Evolutionary conservation across 2,888 invertebrate species (phyloP).

Genomic region (Isotomurus palustris): DNA sequence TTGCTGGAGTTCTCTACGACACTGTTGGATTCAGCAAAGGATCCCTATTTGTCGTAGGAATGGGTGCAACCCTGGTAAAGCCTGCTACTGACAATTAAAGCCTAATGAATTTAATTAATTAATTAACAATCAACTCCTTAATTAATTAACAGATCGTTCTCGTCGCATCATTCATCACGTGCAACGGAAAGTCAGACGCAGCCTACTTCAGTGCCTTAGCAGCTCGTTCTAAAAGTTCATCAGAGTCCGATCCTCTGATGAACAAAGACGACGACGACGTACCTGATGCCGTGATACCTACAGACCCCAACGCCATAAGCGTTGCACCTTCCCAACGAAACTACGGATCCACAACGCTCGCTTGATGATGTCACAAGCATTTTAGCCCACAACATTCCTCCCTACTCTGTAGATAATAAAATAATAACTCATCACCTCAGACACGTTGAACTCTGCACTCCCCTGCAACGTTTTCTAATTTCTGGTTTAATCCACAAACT

Average conservation of each 20-base stretch:
- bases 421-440: no score
- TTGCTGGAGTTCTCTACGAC: conserved; percentile 69
- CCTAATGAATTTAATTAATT: no score
- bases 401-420: no score
- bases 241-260: not conserved
- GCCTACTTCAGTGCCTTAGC: not conserved
- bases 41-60: conserved; percentile 49
- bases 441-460: no score
- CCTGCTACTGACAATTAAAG: no score
- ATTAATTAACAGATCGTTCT: not conserved
- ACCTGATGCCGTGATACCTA: not conserved
- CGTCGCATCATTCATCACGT: not conserved
- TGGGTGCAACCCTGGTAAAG: conserved; percentile 49
- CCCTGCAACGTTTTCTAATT: no score
- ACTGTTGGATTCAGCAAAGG: conserved; percentile 57
- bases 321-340: no score
- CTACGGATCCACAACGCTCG: no score
- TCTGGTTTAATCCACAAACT: no score
- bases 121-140: no score
- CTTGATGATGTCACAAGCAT: no score
- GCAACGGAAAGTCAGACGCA: not conserved
- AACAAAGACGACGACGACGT: not conserved
- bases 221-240: not conserved
- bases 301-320: not conserved
- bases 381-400: no score